phyloP scores from a whole-genome alignment of 2,888 invertebrate genomes.

The Ecdyonurus torrentis region DNA sequence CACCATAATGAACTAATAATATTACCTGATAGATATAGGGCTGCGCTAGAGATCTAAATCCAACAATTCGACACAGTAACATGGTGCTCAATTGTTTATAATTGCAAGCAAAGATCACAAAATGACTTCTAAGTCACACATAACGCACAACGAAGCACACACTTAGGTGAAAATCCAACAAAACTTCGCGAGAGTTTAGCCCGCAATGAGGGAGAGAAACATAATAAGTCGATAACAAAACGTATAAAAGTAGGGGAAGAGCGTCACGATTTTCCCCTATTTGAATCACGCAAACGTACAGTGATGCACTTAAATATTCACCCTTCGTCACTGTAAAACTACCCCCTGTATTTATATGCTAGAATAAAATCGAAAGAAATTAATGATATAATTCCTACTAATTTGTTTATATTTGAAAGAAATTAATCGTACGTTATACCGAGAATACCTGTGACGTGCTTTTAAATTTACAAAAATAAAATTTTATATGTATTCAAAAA shows the following conservation, averaged over 20 bases:
- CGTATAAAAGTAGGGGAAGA: background rate
- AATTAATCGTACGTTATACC: too few species aligned
- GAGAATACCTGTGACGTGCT: too few species aligned
- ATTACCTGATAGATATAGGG: background rate
- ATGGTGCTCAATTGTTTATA: constrained; percentile 17
- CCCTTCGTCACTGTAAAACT: background rate
- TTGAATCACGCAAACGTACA: background rate
- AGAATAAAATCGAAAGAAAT: too few species aligned
- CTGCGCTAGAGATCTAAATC: constrained; percentile 22
- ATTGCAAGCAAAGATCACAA: background rate
- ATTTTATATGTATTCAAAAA: too few species aligned
- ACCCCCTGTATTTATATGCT: too few species aligned
- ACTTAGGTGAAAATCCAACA: too few species aligned
- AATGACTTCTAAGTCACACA: background rate
- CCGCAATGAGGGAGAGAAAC: too few species aligned
- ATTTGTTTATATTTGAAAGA: too few species aligned
- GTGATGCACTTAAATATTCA: background rate
- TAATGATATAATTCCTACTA: too few species aligned
- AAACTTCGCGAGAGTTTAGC: too few species aligned
- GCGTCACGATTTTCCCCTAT: background rate
- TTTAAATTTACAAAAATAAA: too few species aligned
- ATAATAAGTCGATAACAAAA: background rate
- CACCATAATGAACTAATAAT: background rate
- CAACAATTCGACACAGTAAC: constrained; percentile 28
- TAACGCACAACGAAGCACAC: too few species aligned